Evolutionary conservation across 2,888 invertebrate species (phyloP).

Genomic region (Agelastica alni): DNA sequence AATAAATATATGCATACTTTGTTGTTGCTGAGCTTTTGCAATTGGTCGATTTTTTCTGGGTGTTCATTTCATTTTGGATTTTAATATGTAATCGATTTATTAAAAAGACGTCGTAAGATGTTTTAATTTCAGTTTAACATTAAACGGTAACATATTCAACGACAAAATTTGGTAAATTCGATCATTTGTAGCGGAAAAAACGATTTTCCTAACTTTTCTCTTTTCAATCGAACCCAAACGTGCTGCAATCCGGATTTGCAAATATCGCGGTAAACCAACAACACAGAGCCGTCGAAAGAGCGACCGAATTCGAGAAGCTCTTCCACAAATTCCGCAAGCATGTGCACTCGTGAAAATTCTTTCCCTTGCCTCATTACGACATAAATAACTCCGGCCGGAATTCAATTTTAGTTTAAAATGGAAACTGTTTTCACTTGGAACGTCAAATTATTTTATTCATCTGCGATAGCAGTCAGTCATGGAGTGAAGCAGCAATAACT

Average conservation of each 20-base stretch:
- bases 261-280: conserved; percentile 10
- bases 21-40: too few relatives aligned
- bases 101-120: too few relatives aligned
- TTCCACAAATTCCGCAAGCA: conserved; percentile 12
- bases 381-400: conserved; percentile 25
- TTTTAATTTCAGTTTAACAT: too few relatives aligned
- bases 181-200: too few relatives aligned
- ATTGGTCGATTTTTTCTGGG: too few relatives aligned
- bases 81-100: too few relatives aligned
- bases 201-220: too few relatives aligned
- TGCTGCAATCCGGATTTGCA: conserved; percentile 3
- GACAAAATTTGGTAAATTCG: too few relatives aligned
- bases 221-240: background rate
- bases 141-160: too few relatives aligned
- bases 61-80: too few relatives aligned
- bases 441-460: conserved; percentile 40
- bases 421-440: conserved; percentile 30
- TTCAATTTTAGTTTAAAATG: conserved; percentile 27
- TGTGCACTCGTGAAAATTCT: conserved; percentile 21
- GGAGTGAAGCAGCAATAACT: background rate
- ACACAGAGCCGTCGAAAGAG: conserved; percentile 1
- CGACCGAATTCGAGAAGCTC: conserved; percentile 7
- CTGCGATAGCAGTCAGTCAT: conserved; percentile 32
- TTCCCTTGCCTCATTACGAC: conserved; percentile 26
- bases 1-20: too few relatives aligned